These are phyloP conservation scores for Eremobia ochroleuca DNA, from an alignment of 2,888 invertebrate species.

Conservation along the genomic window DNA sequence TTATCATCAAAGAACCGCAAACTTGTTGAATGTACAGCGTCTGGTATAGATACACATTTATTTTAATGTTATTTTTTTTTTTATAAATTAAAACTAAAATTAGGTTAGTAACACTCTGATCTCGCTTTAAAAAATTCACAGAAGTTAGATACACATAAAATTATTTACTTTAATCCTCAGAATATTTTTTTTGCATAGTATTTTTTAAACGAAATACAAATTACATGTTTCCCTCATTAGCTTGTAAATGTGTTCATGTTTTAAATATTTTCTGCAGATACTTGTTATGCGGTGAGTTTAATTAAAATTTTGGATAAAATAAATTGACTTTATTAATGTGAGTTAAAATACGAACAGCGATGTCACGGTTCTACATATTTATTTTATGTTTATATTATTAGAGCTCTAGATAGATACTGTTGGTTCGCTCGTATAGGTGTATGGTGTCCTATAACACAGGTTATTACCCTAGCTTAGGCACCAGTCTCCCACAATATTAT, in stretches of 20 bases:
- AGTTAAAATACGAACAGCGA: slow-evolving; percentile 4
- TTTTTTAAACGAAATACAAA: neutral
- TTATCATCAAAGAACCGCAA: neutral
- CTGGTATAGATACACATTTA: no score
- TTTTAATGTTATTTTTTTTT: no score
- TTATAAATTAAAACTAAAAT: no score
- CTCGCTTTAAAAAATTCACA: neutral
- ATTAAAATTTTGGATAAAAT: slow-evolving; percentile 29
- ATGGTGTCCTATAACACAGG: no score
- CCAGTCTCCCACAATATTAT: no score
- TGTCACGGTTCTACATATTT: neutral
- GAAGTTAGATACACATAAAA: neutral
- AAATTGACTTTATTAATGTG: slow-evolving; percentile 3
- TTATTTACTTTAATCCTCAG: neutral
- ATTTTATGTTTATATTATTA: neutral
- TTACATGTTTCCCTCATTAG: neutral
- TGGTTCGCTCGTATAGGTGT: no score
- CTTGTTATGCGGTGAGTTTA: slow-evolving; percentile 8
- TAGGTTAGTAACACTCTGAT: neutral
- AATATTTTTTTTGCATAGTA: neutral
- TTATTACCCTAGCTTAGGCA: no score
- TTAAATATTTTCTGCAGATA: slow-evolving; percentile 14
- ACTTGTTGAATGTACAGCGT: no score
- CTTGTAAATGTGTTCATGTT: slow-evolving; percentile 3
- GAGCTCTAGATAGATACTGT: neutral